These are phyloP conservation scores for Perognathus longimembris DNA, from an alignment of 2,113 vertebrate species.

Conservation along the genomic window DNA sequence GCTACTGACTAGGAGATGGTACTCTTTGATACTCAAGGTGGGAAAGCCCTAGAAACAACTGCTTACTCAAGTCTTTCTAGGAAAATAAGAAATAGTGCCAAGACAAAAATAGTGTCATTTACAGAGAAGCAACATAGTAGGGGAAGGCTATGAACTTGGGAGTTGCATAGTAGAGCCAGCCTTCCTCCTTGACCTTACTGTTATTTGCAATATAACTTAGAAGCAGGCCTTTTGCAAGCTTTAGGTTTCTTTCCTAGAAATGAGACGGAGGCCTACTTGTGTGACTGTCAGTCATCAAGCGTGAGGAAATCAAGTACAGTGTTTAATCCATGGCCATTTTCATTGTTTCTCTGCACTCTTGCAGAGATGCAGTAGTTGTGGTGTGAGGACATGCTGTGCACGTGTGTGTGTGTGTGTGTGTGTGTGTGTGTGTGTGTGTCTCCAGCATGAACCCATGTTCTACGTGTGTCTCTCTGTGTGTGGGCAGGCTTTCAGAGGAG, in stretches of 20 bases:
- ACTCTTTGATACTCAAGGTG: background rate
- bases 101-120: background rate
- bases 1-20: background rate
- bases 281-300: background rate
- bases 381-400: background rate
- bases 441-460: background rate
- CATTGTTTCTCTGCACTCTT: background rate
- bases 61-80: background rate
- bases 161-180: background rate
- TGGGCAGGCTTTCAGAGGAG: background rate
- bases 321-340: background rate
- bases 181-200: background rate
- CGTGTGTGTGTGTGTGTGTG: background rate
- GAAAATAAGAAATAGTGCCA: slow-evolving; percentile 25
- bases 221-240: background rate
- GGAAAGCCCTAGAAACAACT: background rate
- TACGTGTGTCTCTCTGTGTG: background rate
- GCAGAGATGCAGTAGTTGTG: background rate
- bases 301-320: background rate
- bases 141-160: background rate
- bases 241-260: background rate
- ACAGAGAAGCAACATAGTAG: background rate
- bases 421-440: background rate
- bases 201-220: background rate
- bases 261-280: background rate